Base-by-base conservation (phyloP, 2,888 invertebrate genomes). In the Pammene aurita region DNA sequence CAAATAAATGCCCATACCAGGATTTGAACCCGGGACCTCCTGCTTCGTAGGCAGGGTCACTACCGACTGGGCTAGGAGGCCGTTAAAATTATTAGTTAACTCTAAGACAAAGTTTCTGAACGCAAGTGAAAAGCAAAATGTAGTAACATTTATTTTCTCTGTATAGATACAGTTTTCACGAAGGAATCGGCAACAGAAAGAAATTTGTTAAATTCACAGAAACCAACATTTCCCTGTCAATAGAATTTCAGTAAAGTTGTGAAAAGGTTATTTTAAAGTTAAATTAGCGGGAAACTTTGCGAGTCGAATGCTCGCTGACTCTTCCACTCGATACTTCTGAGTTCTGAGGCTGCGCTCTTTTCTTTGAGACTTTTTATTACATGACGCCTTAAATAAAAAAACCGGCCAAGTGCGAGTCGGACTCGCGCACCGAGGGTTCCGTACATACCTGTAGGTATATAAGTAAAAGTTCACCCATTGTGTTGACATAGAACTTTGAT, bases 231-330 rank as follows among this genome's bases (percentile, higher is more conserved):
- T 63, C 56, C 41, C 62, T 52, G 57, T 68, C 63, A 55, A 57
- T 61, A 66, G 60, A 66, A 18, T 70, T 72, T 64, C 67, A 72
- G 69, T 71, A 61, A 73, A 77, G 78, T 76, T 75, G 76, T 76
- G 80, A 78, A 85, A 84, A 87, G 84, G 81, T 81, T 74, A 86
- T 86, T 86, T 84, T 81, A 86, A 88, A 88, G 85, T 88, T 88
- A 86, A 88, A 88, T 88, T 86, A 85, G 84, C 84, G 84, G 65
- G 74, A 78, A 84, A 84, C 78, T 82, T 84, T 78, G 76, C 78
- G 73, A 77, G 83, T 78, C 77, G 77, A 85, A 82, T 81, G 80
- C 78, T 69, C 71, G 71, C 64, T 69, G 71, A 66, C 67, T 70
- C 71, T 71, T 5, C 18, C 35, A 14, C 42, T 42, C 46, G 38